phyloP scores from a whole-genome alignment of 2,888 invertebrate genomes.

The Octonoba sinensis region DNA sequence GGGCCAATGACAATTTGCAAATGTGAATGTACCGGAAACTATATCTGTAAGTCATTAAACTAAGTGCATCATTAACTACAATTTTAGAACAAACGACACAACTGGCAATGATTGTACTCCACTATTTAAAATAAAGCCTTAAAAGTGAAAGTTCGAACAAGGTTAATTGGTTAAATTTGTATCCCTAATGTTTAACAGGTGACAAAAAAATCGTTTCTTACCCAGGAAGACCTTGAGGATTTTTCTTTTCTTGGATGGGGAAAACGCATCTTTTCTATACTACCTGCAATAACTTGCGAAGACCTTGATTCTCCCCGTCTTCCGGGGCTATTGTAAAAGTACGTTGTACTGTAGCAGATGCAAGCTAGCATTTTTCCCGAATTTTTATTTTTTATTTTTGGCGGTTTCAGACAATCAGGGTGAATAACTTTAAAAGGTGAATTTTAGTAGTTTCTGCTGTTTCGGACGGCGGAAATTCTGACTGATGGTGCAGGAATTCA shows the following conservation, averaged over 20 bases:
- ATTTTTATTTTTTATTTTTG: constrained; percentile 27
- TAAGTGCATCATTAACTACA: background rate
- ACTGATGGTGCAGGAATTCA: too few relatives aligned
- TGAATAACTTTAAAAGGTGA: constrained; percentile 37
- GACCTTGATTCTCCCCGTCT: constrained; percentile 31
- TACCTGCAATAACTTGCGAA: constrained; percentile 46
- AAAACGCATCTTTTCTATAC: constrained; percentile 4
- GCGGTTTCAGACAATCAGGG: constrained; percentile 1
- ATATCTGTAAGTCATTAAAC: background rate
- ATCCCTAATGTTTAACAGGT: background rate
- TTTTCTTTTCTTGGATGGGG: background rate
- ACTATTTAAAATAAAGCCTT: too few relatives aligned
- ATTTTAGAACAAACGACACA: too few relatives aligned
- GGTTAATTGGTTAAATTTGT: too few relatives aligned
- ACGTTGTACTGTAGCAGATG: constrained; percentile 56
- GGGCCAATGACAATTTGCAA: too few relatives aligned
- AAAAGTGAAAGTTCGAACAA: too few relatives aligned
- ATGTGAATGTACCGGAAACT: too few relatives aligned
- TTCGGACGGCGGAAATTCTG: too few relatives aligned
- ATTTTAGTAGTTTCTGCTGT: constrained; percentile 4
- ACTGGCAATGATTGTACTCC: too few relatives aligned
- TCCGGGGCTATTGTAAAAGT: constrained; percentile 47
- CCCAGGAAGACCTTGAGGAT: background rate
- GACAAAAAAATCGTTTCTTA: background rate
- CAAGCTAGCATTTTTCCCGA: constrained; percentile 55